Base-by-base conservation (phyloP, 2,888 invertebrate species). In the Molorchus minor region DNA sequence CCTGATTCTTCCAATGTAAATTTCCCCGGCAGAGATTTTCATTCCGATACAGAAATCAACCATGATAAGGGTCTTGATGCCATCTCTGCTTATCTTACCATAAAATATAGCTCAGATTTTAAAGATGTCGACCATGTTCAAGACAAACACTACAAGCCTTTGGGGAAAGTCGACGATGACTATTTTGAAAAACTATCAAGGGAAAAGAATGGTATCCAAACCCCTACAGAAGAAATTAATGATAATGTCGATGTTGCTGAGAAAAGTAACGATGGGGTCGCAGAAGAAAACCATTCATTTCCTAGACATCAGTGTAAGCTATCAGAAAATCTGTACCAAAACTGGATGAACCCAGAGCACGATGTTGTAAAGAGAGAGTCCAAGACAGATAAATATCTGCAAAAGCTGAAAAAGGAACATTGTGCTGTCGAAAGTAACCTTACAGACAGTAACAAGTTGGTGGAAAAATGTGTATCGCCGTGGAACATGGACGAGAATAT, bases 21-120 rank as follows among this genome's bases (percentile, higher is more conserved):
- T 16, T 30, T 38, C 41, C 35, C n/a, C n/a, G n/a, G 20, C 43
- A 45, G 49, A 43, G 53, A 21, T 0, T 49, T 15, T 16, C 56
- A 36, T 17, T 44, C 41, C 0, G 57, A 53, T 17, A 41, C 54
- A 0, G 47, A 57, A 12, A 41, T 29, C 15, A 33, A 43, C 29
- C 38, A 47, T 8, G 53, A 59, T 20, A 55, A 53, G 16, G 47
- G 47, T 17, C 36, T 64, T 41, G 65, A 69, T 46, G 74, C 75
- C 4, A 73, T 75, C 43, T 66, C 70, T 16, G 71, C 69, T 29
- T 75, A 74, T 62, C 65, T 76, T 36, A 68, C 68, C 5, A 43
- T 75, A 15, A 74, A 74, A 49, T 73, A 72, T 54, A 67, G 69
- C 35, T 43, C 60, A 7, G 29, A 46, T 10, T 21, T 36, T 1